These are phyloP conservation scores for Eulemur albifrons DNA, from an alignment of 2,797 vertebrate genomes.

Conservation along the genomic window DNA sequence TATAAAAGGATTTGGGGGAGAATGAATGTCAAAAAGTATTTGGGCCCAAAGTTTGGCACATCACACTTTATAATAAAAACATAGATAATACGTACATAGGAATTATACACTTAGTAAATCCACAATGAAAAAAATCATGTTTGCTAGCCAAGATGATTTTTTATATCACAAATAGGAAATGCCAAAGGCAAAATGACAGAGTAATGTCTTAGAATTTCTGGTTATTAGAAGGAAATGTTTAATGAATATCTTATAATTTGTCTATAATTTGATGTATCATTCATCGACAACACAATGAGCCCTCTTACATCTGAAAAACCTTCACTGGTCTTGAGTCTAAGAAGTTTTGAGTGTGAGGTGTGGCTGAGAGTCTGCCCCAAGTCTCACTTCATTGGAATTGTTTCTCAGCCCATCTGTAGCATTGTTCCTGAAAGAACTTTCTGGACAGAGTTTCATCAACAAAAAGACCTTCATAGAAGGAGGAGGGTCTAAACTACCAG, in stretches of 20 bases:
- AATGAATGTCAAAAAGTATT: constrained; percentile 44
- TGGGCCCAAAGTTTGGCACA: constrained; percentile 46
- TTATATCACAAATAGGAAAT: constrained; percentile 54
- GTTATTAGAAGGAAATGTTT: background rate
- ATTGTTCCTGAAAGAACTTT: background rate
- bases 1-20: constrained; percentile 43
- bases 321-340: background rate
- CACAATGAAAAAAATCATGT: constrained; percentile 53
- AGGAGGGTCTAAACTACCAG: background rate
- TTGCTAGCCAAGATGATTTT: constrained; percentile 1
- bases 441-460: background rate
- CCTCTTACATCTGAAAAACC: background rate
- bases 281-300: background rate
- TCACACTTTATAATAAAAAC: constrained; percentile 42
- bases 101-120: background rate
- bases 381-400: background rate
- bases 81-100: background rate
- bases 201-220: constrained; percentile 31
- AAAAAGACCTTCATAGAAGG: background rate
- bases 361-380: background rate
- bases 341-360: background rate
- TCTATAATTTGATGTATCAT: background rate
- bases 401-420: background rate
- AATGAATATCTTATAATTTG: background rate
- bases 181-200: background rate